Evolutionary conservation across 2,113 vertebrate species (phyloP), one percentile per base, ranked within the genome.

Genomic region (Cyanoramphus novaezelandiae): DNA sequence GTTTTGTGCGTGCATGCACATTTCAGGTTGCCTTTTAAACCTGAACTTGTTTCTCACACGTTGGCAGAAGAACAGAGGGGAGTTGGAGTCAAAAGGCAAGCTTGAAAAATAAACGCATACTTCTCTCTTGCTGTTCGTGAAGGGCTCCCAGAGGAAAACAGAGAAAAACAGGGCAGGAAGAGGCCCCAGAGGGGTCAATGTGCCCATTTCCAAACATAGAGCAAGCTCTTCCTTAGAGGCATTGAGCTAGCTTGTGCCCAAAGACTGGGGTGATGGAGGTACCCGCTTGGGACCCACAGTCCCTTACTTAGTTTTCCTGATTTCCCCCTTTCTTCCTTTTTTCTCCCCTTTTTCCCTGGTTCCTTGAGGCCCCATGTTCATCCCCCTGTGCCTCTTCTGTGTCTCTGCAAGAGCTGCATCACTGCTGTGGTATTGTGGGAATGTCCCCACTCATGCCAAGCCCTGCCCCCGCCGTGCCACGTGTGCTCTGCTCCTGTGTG

Each of bases 21-120:
- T 96, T 96, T 96, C 96, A 97, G 96, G 96, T 97, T 97, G 95
- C 94, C 95, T 96, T 95, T 97, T 96, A 96, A 97, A 97, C 96
- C 96, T 97, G 96, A 93, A 95, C 93, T 97, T 96, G 95, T 95
- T 96, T 95, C 96, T 97, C 86, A 68, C 94, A 95, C 81, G 65
- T 91, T 97, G 96, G 95, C 96, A 97, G 89, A 95, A 97, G 96
- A 97, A 97, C 96, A 97, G 96, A 97, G 95, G 77, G 77, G 96
- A 97, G 91, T 0, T 64, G 65, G 69, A 96, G 95, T 95, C 95
- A 96, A 94, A 97, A 96, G 96, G 93, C 95, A 94, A 92, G 94
- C 93, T 91, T 89, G 91, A 95, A 97, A 97, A 97, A 97, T 96
- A 96, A 97, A 95, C 81, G 89, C 94, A 95, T 95, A 91, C 88